Evolutionary conservation across 1,140 invertebrate genomes (phyloP), one percentile per base, ranked within the genome.

Genomic region (Trypoxylus dichotomus): DNA sequence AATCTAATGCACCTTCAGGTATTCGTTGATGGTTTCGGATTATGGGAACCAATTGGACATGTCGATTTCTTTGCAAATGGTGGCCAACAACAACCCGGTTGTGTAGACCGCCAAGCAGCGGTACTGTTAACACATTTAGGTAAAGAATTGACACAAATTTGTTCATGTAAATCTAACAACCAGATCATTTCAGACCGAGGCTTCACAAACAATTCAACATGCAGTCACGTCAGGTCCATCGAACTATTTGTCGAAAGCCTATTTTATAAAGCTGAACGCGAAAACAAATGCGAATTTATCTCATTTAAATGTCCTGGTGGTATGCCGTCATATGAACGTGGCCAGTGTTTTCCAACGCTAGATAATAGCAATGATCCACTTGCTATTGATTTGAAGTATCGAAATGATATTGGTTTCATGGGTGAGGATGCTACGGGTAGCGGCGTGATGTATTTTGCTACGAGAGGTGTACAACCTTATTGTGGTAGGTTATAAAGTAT

Each of bases 61-160:
- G 88, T 93, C 0, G 93, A 95, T 82, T 93, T 93, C 84, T 95
- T 91, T 79, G 90, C 91, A 0, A 95, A 95, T 80, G 93, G 93
- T 13, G 93, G 93, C 0, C 86, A 88, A 60, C 86, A 90, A 76
- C 93, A 95, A 83, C 92, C 93, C 0, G 93, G 93, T 0, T 94
- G 93, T 79, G 80, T 43, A 7, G 86, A 88, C 81, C 79, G 81
- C 0, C 83, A 80, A 79, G 83, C 82, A 27, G 85, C 85, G 21
- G 82, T 86, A 10, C 82, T 87, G 42, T 80, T 84, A 1, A 81
- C 85, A 21, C 82, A 82, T 81, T 84, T 86, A 73, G 85, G 85
- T 85, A 74, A 7, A 37, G 32, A 37, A 37, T 32, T 1, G 15
- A 42, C 15, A 15, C 63, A 27, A 25, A 27, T 63, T 24, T 63